phyloP scores from a whole-genome alignment of 2,797 vertebrate species.

The Clarias platycephalus region DNA sequence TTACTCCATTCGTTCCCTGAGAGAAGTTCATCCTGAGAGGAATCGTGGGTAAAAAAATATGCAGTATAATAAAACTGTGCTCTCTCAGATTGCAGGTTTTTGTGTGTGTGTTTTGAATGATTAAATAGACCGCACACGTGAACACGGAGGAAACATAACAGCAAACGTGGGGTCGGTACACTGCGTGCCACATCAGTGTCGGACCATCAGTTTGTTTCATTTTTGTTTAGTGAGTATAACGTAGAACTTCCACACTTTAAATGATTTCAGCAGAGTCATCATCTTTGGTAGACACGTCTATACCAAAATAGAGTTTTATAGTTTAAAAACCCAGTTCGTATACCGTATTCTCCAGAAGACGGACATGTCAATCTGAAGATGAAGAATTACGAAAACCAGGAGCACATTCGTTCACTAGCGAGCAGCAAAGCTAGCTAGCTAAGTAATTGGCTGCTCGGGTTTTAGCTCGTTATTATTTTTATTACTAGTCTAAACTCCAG shows the following conservation, averaged over 20 bases:
- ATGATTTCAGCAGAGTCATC: constrained; percentile 69
- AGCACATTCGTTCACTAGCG: no score
- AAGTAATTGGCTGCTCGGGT: neutral
- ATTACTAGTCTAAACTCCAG: neutral
- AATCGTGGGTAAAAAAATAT: constrained; percentile 82
- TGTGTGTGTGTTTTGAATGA: constrained; percentile 60
- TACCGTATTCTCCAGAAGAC: constrained; percentile 4
- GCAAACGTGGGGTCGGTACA: constrained; percentile 48
- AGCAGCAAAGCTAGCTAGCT: neutral
- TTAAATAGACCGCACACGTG: constrained; percentile 55
- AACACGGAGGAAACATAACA: constrained; percentile 65
- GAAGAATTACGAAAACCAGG: neutral
- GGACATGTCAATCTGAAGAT: neutral
- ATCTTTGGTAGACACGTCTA: constrained; percentile 69
- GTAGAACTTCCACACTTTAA: constrained; percentile 59
- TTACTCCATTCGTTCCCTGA: constrained; percentile 95
- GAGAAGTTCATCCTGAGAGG: constrained; percentile 98
- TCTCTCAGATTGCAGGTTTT: constrained; percentile 54
- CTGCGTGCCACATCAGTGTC: constrained; percentile 58
- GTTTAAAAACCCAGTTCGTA: constrained; percentile 53
- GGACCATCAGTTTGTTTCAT: constrained; percentile 51
- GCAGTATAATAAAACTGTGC: constrained; percentile 82
- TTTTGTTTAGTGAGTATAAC: neutral
- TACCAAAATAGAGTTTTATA: constrained; percentile 62
- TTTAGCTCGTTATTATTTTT: neutral